These are phyloP conservation scores for Eumacrocentrus americanus DNA, from an alignment of 2,888 invertebrate genomes.

Conservation along the genomic window DNA sequence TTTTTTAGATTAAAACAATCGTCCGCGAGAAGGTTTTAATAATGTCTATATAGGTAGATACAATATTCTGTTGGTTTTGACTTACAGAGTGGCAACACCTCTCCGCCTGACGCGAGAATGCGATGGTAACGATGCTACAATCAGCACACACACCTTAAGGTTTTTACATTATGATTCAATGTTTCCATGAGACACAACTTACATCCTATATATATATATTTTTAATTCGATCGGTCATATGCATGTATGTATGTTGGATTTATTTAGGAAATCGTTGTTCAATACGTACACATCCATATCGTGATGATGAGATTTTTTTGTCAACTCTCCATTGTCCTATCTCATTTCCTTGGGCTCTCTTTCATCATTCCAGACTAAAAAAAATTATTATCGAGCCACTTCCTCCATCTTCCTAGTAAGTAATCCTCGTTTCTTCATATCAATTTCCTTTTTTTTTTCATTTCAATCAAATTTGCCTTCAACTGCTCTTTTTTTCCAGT, in stretches of 20 bases:
- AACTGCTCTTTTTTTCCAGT: background rate
- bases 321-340: constrained; percentile 41
- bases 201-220: constrained; percentile 34
- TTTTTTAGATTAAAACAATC: constrained; percentile 5
- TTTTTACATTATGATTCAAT: constrained; percentile 35
- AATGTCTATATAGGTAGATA: constrained; percentile 52
- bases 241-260: no score
- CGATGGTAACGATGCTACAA: constrained; percentile 61
- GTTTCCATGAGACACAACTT: constrained; percentile 51
- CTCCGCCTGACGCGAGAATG: constrained; percentile 60
- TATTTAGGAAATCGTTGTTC: constrained; percentile 34
- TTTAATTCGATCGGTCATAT: constrained; percentile 11
- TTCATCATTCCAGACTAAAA: background rate
- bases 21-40: constrained; percentile 34
- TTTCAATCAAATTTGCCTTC: background rate
- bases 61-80: constrained; percentile 56
- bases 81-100: constrained; percentile 62
- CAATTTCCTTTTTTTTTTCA: background rate
- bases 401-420: background rate
- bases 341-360: constrained; percentile 1
- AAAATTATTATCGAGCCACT: background rate
- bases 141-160: constrained; percentile 56
- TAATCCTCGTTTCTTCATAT: background rate
- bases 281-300: constrained; percentile 57
- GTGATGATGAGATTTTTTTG: constrained; percentile 48